A percentile compares a stretch with the other conserved stretches of the same genome.
phyloP scores from a whole-genome alignment of 2,888 invertebrate genomes.

The Drosophila subsilvestris region DNA sequence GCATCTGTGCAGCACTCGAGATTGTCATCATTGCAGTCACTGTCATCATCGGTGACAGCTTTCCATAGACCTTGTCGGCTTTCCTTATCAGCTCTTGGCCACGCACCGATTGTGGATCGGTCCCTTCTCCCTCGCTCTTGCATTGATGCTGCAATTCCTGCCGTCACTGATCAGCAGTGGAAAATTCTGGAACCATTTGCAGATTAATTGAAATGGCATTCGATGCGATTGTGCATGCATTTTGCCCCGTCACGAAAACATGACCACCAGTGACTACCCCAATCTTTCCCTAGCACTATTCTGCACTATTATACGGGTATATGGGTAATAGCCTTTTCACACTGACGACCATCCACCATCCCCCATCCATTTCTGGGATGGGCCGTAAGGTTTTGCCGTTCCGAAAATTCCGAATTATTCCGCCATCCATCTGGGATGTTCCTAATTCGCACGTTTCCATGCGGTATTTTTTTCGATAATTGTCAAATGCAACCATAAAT shows the following conservation, averaged over 20 bases:
- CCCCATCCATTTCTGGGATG: too few relatives aligned
- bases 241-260: slow-evolving; percentile 25
- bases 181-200: slow-evolving; percentile 46
- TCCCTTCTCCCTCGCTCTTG: slow-evolving; percentile 8
- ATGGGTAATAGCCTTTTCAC: too few relatives aligned
- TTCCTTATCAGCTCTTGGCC: slow-evolving; percentile 40
- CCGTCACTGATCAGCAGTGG: slow-evolving; percentile 46
- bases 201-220: slow-evolving; percentile 3
- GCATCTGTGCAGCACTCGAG: slow-evolving; percentile 12
- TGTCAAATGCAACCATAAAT: too few relatives aligned
- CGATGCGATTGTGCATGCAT: slow-evolving; percentile 8
- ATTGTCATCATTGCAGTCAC: slow-evolving; percentile 36
- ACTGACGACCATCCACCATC: too few relatives aligned
- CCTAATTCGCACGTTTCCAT: too few relatives aligned
- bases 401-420: too few relatives aligned
- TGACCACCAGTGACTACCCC: slow-evolving; percentile 17
- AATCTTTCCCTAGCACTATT: slow-evolving; percentile 2
- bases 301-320: neutral
- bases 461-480: too few relatives aligned
- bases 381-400: too few relatives aligned
- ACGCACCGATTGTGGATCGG: slow-evolving; percentile 20
- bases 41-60: slow-evolving; percentile 14
- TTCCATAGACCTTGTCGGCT: slow-evolving; percentile 6
- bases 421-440: too few relatives aligned
- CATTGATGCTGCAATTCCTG: slow-evolving; percentile 35